Evolutionary conservation across 2,113 vertebrate species (phyloP).

Genomic region (Carassius carassius): DNA sequence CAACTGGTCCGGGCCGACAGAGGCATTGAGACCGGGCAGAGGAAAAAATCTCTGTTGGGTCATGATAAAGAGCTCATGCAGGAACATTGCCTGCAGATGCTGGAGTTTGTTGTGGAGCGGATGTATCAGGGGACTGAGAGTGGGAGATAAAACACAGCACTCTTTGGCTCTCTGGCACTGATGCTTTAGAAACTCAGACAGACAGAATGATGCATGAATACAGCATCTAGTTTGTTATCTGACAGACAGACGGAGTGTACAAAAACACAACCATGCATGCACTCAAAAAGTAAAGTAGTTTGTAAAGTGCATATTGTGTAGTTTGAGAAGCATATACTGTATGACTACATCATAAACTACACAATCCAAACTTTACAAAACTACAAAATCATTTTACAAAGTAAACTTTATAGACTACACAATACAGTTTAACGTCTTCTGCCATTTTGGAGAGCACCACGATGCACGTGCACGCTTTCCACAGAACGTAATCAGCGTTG

Average conservation of each 20-base stretch:
- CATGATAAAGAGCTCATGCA: constrained; percentile 10
- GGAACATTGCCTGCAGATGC: not conserved
- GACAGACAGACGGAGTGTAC: not conserved
- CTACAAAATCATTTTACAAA: not conserved
- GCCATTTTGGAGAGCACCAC: too few relatives aligned
- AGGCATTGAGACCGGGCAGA: not conserved
- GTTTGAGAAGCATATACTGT: not conserved
- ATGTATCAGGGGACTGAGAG: constrained; percentile 12
- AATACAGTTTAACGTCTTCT: too few relatives aligned
- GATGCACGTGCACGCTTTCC: too few relatives aligned
- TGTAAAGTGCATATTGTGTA: not conserved
- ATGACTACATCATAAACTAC: not conserved
- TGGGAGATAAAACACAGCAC: not conserved
- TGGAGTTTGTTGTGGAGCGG: not conserved
- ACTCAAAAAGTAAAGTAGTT: not conserved
- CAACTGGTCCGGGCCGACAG: not conserved
- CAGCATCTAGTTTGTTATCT: not conserved
- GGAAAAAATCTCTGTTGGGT: not conserved
- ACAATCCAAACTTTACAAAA: not conserved
- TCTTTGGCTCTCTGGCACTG: not conserved
- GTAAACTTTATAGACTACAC: not conserved
- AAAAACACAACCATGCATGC: not conserved
- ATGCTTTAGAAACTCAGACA: not conserved
- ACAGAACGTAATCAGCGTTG: too few relatives aligned
- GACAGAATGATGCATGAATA: not conserved